Evolutionary conservation across 2,797 vertebrate species (phyloP).

Genomic region (Lateolabrax maculatus): DNA sequence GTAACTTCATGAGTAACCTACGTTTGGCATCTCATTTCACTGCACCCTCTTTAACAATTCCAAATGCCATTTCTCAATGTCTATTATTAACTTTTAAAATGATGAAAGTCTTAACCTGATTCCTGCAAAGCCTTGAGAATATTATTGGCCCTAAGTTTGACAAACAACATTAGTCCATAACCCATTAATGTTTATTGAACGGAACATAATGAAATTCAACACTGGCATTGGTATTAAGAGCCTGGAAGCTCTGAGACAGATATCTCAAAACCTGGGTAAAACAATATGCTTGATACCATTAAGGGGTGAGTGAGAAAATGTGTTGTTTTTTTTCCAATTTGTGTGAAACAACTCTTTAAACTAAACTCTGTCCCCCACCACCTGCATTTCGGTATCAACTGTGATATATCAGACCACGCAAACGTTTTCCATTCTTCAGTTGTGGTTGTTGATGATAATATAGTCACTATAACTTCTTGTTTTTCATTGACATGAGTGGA

Average conservation of each 20-base stretch:
- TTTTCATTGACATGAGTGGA: constrained; percentile 20
- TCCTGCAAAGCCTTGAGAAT: neutral
- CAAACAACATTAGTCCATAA: neutral
- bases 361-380: neutral
- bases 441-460: neutral
- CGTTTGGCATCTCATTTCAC: neutral
- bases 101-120: neutral
- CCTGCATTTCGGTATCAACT: neutral
- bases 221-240: neutral
- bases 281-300: neutral
- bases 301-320: neutral
- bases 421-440: constrained; percentile 15
- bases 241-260: neutral
- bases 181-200: neutral
- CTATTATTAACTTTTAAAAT: neutral
- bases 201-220: neutral
- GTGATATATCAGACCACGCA: constrained; percentile 1
- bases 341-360: neutral
- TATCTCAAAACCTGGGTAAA: neutral
- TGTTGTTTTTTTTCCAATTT: neutral
- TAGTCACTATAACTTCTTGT: constrained; percentile 20
- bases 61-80: neutral
- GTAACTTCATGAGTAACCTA: neutral
- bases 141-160: neutral
- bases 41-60: neutral